phyloP scores from a whole-genome alignment of 2,797 vertebrate species.

The Anguilla marmorata region DNA sequence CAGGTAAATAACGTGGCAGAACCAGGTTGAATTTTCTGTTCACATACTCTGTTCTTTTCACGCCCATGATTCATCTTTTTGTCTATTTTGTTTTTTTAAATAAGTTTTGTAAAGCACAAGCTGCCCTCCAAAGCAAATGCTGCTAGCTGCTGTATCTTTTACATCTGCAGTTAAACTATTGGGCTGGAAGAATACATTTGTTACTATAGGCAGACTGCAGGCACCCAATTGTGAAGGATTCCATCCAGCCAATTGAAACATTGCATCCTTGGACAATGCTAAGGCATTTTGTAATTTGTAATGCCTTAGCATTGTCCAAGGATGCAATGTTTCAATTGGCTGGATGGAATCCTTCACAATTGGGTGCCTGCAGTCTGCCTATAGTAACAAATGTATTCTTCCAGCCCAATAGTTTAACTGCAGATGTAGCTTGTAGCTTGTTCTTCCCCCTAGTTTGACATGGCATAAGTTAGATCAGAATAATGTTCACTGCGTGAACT shows the following conservation, averaged over 20 bases:
- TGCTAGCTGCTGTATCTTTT: not conserved
- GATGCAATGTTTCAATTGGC: too few species aligned
- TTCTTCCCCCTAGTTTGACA: too few species aligned
- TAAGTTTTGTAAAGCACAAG: not conserved
- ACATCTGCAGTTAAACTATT: not conserved
- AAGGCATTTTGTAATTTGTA: too few species aligned
- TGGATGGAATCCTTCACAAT: too few species aligned
- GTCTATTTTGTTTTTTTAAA: not conserved
- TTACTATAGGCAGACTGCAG: not conserved
- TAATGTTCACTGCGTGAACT: too few species aligned
- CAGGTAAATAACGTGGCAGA: constrained; percentile 26
- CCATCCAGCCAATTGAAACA: not conserved
- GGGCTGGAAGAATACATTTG: not conserved
- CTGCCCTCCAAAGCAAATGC: not conserved
- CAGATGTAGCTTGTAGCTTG: too few species aligned
- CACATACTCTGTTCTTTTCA: not conserved
- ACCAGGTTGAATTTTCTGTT: not conserved
- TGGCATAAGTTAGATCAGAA: too few species aligned
- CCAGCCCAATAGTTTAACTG: too few species aligned
- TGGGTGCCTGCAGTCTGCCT: too few species aligned
- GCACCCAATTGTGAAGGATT: not conserved
- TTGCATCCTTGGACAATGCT: too few species aligned
- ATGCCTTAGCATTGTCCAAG: too few species aligned
- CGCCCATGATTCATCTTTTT: not conserved
- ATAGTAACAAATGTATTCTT: too few species aligned